These are phyloP conservation scores for Ahaetulla prasina DNA, from an alignment of 2,113 vertebrate species.

Conservation along the genomic window DNA sequence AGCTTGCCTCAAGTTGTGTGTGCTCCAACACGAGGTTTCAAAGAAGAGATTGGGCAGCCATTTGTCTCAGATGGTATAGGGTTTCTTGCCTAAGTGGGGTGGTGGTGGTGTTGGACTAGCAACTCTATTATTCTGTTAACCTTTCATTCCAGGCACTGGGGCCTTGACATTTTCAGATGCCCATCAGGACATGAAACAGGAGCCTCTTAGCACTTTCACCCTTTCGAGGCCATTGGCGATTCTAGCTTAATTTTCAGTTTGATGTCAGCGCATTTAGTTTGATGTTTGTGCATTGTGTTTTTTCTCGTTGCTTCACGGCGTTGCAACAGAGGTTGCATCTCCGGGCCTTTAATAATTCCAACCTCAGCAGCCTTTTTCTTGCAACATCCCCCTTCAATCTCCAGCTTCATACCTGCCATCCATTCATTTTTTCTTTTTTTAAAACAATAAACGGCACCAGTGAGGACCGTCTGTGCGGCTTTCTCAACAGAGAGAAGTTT, in stretches of 20 bases:
- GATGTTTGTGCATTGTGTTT: not conserved
- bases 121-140: no score
- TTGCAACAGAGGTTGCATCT: not conserved
- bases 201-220: not conserved
- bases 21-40: no score
- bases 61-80: no score
- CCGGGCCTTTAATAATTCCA: not conserved
- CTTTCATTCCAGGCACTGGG: not conserved
- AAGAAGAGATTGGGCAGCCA: no score
- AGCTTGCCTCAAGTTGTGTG: rapidly evolving
- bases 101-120: no score
- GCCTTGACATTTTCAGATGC: not conserved
- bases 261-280: not conserved
- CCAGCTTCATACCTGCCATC: not conserved
- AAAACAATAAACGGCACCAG: not conserved
- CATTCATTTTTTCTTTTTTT: not conserved
- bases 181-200: not conserved
- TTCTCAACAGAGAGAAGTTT: not conserved
- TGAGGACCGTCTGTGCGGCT: not conserved
- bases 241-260: not conserved
- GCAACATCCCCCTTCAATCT: not conserved
- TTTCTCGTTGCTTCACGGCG: not conserved
- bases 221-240: not conserved
- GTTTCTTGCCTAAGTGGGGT: no score
- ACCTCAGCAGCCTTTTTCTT: not conserved